Evolutionary conservation across 2,113 vertebrate genomes (phyloP).

Genomic region (Rhagologus leucostigma): DNA sequence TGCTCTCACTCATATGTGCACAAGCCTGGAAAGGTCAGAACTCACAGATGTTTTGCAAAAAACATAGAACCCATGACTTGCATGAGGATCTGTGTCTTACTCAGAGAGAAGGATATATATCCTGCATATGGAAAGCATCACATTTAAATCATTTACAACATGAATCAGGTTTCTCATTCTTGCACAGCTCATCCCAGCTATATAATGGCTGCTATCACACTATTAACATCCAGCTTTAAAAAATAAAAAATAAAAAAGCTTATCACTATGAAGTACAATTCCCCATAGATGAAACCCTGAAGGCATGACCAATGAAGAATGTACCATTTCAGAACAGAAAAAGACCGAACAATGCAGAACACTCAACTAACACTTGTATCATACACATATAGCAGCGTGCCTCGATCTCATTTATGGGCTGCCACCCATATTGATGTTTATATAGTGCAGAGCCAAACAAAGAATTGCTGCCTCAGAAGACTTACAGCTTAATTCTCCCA

Average conservation of each 20-base stretch:
- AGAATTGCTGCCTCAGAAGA: not conserved
- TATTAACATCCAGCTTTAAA: not conserved
- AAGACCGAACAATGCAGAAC: not conserved
- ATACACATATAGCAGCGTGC: not conserved
- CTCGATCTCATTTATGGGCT: not conserved
- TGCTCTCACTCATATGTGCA: not conserved
- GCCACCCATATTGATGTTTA: slow-evolving; percentile 34
- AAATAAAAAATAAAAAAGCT: not conserved
- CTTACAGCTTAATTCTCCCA: slow-evolving; percentile 19
- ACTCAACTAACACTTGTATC: not conserved
- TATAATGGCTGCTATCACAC: not conserved
- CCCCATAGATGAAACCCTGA: not conserved
- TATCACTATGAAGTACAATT: not conserved
- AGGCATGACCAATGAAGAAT: not conserved
- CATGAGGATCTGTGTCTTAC: not conserved
- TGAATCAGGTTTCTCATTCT: not conserved
- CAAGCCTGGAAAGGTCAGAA: slow-evolving; percentile 31
- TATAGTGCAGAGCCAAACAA: not conserved
- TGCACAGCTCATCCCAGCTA: not conserved
- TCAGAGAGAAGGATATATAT: not conserved
- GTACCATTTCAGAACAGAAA: not conserved
- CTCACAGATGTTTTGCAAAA: slow-evolving; percentile 52
- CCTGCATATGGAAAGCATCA: slow-evolving; percentile 29
- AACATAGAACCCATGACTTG: not conserved
- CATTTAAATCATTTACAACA: not conserved